These are phyloP conservation scores for Theonella swinhoei DNA, from an alignment of 37 sponge, comb jelly and placozoan species.

Conservation along the genomic window DNA sequence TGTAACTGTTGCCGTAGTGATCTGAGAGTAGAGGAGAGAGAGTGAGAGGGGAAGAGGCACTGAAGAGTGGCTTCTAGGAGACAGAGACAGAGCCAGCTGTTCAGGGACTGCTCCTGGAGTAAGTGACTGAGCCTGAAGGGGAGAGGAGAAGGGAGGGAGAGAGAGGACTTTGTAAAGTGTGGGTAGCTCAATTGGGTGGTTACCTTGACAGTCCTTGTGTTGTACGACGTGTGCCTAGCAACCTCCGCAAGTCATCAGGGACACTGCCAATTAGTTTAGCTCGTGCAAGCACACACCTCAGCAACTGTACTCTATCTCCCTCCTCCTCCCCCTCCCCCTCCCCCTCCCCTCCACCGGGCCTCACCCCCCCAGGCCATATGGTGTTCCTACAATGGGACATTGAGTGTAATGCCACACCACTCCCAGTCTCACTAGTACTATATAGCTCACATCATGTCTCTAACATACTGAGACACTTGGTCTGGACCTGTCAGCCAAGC, in stretches of 20 bases:
- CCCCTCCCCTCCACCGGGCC: not conserved
- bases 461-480: constrained; percentile 49
- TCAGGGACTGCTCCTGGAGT: constrained; percentile 62
- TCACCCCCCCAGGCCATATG: constrained; percentile 68
- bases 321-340: not conserved
- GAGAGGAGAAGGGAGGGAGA: constrained; percentile 6
- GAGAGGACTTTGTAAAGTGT: not conserved
- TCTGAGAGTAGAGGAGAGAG: constrained; percentile 31
- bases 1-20: constrained; percentile 4
- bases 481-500: constrained; percentile 59
- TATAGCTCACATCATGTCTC: constrained; percentile 26
- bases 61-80: constrained; percentile 59
- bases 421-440: too few relatives aligned
- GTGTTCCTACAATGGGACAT: too few relatives aligned
- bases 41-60: constrained; percentile 51
- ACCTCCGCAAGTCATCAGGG: constrained; percentile 61
- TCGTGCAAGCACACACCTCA: constrained; percentile 42
- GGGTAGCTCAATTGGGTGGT: not conserved
- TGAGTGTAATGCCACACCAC: too few relatives aligned
- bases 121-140: constrained; percentile 48
- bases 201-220: constrained; percentile 53
- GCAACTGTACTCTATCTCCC: not conserved
- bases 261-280: constrained; percentile 73
- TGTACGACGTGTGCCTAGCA: constrained; percentile 47
- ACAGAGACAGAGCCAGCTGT: constrained; percentile 40